A percentile compares a stretch with the other conserved stretches of the same genome.
Conservation (phyloP, 2,888 invertebrate species). For the Dicyrtoma fusca region DNA sequence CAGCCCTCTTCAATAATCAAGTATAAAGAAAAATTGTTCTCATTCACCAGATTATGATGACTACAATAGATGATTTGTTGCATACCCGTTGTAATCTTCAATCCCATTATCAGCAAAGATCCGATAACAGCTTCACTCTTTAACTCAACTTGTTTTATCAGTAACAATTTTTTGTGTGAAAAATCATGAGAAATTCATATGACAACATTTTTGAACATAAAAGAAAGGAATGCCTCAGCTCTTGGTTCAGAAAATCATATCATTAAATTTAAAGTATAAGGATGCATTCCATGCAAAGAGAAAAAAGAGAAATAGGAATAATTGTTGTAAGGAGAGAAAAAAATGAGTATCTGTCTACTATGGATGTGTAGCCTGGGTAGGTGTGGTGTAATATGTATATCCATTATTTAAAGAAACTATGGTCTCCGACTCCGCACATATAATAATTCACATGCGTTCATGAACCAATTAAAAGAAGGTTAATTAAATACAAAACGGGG, state of each 20-base stretch:
- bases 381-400: neutral
- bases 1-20: constrained; percentile 26
- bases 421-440: neutral
- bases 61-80: constrained; percentile 36
- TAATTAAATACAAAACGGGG: constrained; percentile 22
- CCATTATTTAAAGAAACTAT: neutral
- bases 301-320: too few relatives aligned
- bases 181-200: neutral
- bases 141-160: constrained; percentile 14
- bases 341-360: neutral
- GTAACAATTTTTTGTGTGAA: neutral
- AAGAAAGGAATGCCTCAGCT: too few relatives aligned
- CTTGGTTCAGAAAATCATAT: too few relatives aligned
- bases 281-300: too few relatives aligned
- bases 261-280: too few relatives aligned
- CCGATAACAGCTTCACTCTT: constrained; percentile 15
- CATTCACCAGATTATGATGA: constrained; percentile 34
- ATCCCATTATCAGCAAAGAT: constrained; percentile 27
- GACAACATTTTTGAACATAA: too few relatives aligned
- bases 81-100: constrained; percentile 31
- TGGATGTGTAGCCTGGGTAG: neutral
- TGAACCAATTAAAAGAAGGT: constrained; percentile 19
- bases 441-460: neutral
- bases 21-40: constrained; percentile 30
- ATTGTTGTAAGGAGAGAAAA: neutral